phyloP scores from a whole-genome alignment of 2,888 invertebrate species.

The Taenaris catops region DNA sequence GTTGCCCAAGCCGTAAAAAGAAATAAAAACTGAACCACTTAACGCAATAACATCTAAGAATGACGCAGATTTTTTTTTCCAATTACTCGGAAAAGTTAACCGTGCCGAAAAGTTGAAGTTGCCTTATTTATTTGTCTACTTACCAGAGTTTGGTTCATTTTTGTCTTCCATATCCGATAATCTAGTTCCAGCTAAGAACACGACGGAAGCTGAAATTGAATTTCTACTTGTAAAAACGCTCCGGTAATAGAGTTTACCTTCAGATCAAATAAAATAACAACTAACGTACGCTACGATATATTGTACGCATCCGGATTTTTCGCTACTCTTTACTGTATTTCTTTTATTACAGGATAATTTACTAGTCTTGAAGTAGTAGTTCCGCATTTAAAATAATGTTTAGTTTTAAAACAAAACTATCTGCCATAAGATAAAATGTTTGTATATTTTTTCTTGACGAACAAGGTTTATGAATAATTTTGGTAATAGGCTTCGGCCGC shows the following conservation, averaged over 20 bases:
- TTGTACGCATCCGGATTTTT: conserved; percentile 12
- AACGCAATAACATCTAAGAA: too few species aligned
- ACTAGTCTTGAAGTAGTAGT: too few species aligned
- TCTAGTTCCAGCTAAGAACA: conserved; percentile 58
- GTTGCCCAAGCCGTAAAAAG: too few species aligned
- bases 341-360: too few species aligned
- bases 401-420: too few species aligned
- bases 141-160: conserved; percentile 38
- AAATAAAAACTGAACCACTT: too few species aligned
- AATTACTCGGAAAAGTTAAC: not conserved
- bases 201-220: conserved; percentile 60
- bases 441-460: too few species aligned
- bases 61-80: too few species aligned
- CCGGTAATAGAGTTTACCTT: conserved; percentile 70
- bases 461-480: too few species aligned
- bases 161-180: conserved; percentile 49
- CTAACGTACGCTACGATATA: conserved; percentile 30
- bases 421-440: not conserved
- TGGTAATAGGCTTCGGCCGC: too few species aligned
- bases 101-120: not conserved
- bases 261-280: conserved; percentile 69
- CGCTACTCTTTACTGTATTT: conserved; percentile 9
- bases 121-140: conserved; percentile 2
- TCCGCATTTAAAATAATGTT: too few species aligned
- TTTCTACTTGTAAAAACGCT: conserved; percentile 69